Evolutionary conservation across 2,113 vertebrate genomes (phyloP).

Genomic region (Gavia stellata): DNA sequence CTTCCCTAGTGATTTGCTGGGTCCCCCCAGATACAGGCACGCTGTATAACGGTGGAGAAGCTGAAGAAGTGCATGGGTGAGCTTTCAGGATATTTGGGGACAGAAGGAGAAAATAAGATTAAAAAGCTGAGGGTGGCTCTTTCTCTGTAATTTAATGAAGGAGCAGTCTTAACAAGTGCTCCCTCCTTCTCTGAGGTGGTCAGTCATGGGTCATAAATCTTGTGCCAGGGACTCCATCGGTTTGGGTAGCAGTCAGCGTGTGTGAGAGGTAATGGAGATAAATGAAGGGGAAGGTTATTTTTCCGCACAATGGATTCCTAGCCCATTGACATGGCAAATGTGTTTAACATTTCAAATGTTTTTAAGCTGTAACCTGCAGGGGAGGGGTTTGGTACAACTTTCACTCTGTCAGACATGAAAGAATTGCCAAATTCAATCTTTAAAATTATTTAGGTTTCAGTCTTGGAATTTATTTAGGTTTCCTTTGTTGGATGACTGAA

Average conservation of each 20-base stretch:
- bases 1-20: neutral
- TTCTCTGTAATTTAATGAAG: neutral
- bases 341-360: neutral
- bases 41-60: neutral
- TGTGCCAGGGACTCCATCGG: neutral
- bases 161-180: neutral
- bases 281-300: neutral
- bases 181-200: neutral
- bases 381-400: neutral
- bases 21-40: rapidly evolving
- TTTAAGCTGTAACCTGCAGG: neutral
- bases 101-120: neutral
- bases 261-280: neutral
- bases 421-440: neutral
- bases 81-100: neutral
- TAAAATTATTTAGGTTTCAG: neutral
- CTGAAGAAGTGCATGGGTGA: neutral
- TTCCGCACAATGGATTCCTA: neutral
- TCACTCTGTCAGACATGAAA: neutral
- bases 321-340: neutral
- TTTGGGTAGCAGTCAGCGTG: neutral
- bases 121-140: neutral
- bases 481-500: neutral
- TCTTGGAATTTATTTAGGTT: neutral
- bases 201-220: neutral